A percentile compares a stretch with the other conserved stretches of the same genome.
Conservation (phyloP, 2,888 invertebrate species). For the Aporophyla lueneburgensis region DNA sequence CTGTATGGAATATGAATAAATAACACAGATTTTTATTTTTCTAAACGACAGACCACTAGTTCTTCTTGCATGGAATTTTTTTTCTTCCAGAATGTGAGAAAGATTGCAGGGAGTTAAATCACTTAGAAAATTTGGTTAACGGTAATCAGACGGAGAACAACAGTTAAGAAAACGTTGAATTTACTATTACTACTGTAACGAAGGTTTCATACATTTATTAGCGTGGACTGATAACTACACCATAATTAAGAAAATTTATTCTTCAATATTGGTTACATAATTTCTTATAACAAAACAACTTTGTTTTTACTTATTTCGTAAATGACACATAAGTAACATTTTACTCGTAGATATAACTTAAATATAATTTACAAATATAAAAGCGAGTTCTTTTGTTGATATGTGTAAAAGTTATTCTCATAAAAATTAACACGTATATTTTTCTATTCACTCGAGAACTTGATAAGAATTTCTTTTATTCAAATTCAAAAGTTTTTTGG, state of each 20-base stretch:
- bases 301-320: not conserved
- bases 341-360: constrained; percentile 5
- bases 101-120: not conserved
- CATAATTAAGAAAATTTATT: not conserved
- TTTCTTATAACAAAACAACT: not conserved
- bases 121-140: not conserved
- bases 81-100: too few species aligned
- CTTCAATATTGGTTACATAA: not conserved
- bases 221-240: not conserved
- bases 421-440: constrained; percentile 46
- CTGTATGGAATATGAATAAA: too few species aligned
- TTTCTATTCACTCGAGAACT: constrained; percentile 50
- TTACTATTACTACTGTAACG: not conserved
- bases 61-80: not conserved
- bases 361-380: constrained; percentile 22
- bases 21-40: not conserved
- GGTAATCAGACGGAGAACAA: too few species aligned
- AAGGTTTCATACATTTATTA: not conserved
- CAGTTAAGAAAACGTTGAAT: not conserved
- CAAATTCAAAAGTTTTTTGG: constrained; percentile 47
- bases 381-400: constrained; percentile 15
- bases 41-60: not conserved
- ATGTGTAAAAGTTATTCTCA: constrained; percentile 42
- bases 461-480: constrained; percentile 49
- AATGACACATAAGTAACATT: constrained; percentile 18